Conservation (phyloP, 2,888 invertebrate species). For the Aphodius sticticus region DNA sequence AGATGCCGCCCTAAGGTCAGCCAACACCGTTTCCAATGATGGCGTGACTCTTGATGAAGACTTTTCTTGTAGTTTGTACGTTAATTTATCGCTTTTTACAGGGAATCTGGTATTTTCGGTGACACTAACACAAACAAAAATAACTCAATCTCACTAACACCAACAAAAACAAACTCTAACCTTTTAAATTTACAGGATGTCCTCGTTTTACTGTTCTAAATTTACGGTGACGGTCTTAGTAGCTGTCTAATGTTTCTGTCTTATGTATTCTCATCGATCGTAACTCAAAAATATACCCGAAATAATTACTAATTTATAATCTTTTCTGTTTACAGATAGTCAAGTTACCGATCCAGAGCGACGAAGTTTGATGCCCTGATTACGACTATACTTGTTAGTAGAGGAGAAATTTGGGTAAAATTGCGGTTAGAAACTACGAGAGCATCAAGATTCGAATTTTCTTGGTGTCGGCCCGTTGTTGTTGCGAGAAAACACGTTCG, state of each 20-base stretch:
- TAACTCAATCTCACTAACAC: neutral
- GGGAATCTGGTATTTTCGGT: slow-evolving; percentile 7
- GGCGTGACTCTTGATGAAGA: neutral
- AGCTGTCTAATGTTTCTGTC: slow-evolving; percentile 1
- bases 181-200: neutral
- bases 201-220: neutral
- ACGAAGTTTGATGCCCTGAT: slow-evolving; percentile 48
- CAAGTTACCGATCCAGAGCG: slow-evolving; percentile 38
- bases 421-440: neutral
- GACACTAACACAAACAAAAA: slow-evolving; percentile 10
- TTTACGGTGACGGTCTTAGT: neutral
- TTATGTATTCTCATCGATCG: neutral
- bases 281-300: neutral
- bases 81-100: slow-evolving; percentile 14
- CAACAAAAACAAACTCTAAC: neutral
- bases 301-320: neutral
- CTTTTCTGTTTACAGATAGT: slow-evolving; percentile 18
- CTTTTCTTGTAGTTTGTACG: slow-evolving; percentile 20
- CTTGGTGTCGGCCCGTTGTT: neutral
- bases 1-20: neutral
- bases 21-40: neutral
- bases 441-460: neutral
- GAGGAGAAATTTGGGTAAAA: neutral
- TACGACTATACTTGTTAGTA: neutral
- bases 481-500: neutral